Evolutionary conservation across 2,888 invertebrate genomes (phyloP).

Genomic region (Eudemis profundana): DNA sequence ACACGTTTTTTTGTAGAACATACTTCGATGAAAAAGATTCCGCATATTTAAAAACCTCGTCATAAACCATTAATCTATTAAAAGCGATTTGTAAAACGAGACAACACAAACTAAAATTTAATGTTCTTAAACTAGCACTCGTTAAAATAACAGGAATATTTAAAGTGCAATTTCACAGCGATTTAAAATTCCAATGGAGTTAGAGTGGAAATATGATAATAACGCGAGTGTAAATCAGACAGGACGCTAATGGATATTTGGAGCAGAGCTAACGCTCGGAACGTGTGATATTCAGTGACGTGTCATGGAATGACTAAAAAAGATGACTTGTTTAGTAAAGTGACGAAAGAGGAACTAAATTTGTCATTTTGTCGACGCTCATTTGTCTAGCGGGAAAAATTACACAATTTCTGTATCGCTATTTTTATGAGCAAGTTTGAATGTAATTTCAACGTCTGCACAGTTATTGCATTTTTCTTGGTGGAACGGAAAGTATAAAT

Average conservation of each 20-base stretch:
- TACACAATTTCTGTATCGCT: constrained; percentile 14
- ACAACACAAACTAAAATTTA: not conserved
- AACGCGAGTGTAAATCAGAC: constrained; percentile 71
- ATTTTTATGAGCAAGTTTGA: constrained; percentile 14
- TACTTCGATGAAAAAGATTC: too few species aligned
- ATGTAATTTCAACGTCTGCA: constrained; percentile 4
- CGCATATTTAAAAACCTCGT: too few species aligned
- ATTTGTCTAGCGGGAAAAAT: not conserved
- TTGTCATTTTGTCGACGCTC: too few species aligned
- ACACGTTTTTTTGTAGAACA: too few species aligned
- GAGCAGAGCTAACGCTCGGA: constrained; percentile 38
- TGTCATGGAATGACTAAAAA: not conserved
- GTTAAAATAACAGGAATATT: not conserved
- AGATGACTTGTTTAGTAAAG: too few species aligned
- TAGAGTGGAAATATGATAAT: constrained; percentile 62
- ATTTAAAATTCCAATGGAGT: constrained; percentile 36
- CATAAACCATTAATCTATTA: not conserved
- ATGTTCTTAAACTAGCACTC: constrained; percentile 1
- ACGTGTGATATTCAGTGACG: not conserved
- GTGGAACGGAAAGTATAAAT: too few species aligned
- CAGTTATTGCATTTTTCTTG: not conserved
- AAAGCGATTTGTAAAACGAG: not conserved
- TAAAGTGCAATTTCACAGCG: constrained; percentile 26
- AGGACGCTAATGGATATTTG: constrained; percentile 67
- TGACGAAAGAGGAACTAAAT: too few species aligned